phyloP scores from a whole-genome alignment of 2,888 invertebrate genomes.

The Xylocampa areola region DNA sequence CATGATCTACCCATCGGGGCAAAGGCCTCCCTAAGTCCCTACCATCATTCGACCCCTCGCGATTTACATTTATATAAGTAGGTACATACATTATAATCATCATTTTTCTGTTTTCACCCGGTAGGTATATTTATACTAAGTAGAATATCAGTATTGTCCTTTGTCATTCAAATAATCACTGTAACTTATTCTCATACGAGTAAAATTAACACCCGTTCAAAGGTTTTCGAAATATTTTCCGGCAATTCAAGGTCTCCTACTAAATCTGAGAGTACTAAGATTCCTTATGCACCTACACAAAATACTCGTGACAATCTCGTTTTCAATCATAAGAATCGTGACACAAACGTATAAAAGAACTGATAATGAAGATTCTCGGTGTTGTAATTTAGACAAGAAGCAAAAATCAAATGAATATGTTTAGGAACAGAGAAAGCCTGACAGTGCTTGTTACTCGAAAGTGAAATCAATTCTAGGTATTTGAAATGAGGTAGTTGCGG shows the following conservation, averaged over 20 bases:
- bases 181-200: background rate
- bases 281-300: background rate
- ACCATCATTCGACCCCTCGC: too few relatives aligned
- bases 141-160: slow-evolving; percentile 24
- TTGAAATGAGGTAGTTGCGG: background rate
- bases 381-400: background rate
- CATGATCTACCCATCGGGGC: too few relatives aligned
- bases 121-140: too few relatives aligned
- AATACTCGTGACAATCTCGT: slow-evolving; percentile 10
- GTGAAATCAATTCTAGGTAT: background rate
- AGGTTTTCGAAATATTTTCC: slow-evolving; percentile 4
- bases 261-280: background rate
- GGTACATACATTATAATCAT: too few relatives aligned
- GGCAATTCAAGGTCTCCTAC: background rate
- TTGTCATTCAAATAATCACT: slow-evolving; percentile 20
- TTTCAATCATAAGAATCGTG: slow-evolving; percentile 1
- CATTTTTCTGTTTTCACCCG: too few relatives aligned
- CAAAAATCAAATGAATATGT: background rate
- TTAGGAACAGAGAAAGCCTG: background rate
- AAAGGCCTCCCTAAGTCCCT: too few relatives aligned
- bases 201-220: slow-evolving; percentile 25
- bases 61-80: too few relatives aligned
- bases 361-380: slow-evolving; percentile 3
- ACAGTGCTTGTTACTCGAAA: background rate
- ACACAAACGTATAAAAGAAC: background rate